Evolutionary conservation across 2,113 vertebrate species (phyloP).

Genomic region (Pygoscelis adeliae): DNA sequence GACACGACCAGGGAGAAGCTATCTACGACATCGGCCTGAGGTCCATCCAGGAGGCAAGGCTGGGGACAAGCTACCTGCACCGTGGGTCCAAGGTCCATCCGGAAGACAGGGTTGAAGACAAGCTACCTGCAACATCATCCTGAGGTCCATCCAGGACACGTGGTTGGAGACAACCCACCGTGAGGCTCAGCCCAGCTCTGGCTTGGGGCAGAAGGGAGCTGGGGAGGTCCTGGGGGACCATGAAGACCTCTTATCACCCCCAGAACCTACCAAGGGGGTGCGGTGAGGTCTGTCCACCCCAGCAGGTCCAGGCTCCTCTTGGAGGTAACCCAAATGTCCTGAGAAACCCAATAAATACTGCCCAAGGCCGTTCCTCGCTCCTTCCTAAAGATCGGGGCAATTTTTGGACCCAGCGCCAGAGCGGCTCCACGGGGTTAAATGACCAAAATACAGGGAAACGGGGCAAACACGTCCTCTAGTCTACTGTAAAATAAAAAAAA

Average conservation of each 20-base stretch:
- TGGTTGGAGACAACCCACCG: background rate
- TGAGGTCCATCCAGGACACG: background rate
- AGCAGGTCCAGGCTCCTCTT: background rate
- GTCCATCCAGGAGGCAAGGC: background rate
- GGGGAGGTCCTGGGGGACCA: background rate
- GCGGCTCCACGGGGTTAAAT: rapidly evolving
- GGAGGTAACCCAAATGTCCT: background rate
- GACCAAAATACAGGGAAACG: background rate
- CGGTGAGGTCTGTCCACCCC: background rate
- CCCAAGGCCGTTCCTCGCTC: rapidly evolving
- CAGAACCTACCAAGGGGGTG: background rate
- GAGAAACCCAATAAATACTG: background rate
- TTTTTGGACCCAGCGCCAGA: background rate
- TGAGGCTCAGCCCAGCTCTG: background rate
- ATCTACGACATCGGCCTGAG: background rate
- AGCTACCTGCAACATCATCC: rapidly evolving
- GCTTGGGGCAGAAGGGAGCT: background rate
- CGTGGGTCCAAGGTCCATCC: background rate
- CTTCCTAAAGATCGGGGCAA: background rate
- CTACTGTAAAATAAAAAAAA: rapidly evolving
- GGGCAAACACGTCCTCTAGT: background rate
- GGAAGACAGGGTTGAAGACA: background rate
- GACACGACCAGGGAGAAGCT: background rate
- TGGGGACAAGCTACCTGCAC: background rate
- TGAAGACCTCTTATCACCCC: background rate